Percentiles rank a stretch among this genome's conserved stretches.
These are phyloP conservation scores for Temnothorax curvispinosus DNA, from an alignment of 1,140 invertebrate genomes.

Conservation along the genomic window DNA sequence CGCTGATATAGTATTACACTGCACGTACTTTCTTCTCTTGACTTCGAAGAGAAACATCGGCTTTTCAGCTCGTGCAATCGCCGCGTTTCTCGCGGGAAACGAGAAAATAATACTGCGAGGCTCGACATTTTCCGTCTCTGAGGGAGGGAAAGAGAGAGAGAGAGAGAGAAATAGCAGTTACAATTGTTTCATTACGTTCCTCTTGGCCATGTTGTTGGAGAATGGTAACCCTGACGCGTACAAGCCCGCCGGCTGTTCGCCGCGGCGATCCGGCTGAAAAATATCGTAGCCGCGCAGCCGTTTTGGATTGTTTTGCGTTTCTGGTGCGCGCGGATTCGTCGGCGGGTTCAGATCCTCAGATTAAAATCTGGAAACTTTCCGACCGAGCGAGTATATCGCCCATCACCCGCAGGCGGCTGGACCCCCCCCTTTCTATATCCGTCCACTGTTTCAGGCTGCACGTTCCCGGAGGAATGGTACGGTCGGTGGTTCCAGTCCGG, in stretches of 20 bases:
- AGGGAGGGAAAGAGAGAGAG: too few species aligned
- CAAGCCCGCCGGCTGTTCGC: slow-evolving; percentile 30
- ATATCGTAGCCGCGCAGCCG: slow-evolving; percentile 9
- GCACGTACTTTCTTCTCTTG: slow-evolving; percentile 21
- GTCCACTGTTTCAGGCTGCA: slow-evolving; percentile 85
- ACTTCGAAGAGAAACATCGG: background rate
- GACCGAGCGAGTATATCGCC: slow-evolving; percentile 6
- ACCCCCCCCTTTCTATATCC: too few species aligned
- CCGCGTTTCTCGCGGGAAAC: slow-evolving; percentile 2
- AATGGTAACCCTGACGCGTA: slow-evolving; percentile 41
- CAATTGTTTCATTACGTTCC: slow-evolving; percentile 51
- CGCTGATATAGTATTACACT: slow-evolving; percentile 1
- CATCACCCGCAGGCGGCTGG: background rate
- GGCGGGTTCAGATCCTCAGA: slow-evolving; percentile 4
- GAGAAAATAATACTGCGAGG: slow-evolving; percentile 44
- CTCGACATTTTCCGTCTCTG: slow-evolving; percentile 13
- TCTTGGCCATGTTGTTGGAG: background rate
- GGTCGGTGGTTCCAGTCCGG: slow-evolving; percentile 93
- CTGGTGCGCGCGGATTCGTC: background rate
- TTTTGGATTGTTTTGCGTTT: slow-evolving; percentile 37
- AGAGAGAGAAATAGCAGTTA: slow-evolving; percentile 13
- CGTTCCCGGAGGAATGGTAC: slow-evolving; percentile 90
- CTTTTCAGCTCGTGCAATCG: slow-evolving; percentile 15
- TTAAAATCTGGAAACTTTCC: slow-evolving; percentile 46
- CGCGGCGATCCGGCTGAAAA: slow-evolving; percentile 30